These are phyloP conservation scores for Lobophora halterata DNA, from an alignment of 2,888 invertebrate species.

Conservation along the genomic window DNA sequence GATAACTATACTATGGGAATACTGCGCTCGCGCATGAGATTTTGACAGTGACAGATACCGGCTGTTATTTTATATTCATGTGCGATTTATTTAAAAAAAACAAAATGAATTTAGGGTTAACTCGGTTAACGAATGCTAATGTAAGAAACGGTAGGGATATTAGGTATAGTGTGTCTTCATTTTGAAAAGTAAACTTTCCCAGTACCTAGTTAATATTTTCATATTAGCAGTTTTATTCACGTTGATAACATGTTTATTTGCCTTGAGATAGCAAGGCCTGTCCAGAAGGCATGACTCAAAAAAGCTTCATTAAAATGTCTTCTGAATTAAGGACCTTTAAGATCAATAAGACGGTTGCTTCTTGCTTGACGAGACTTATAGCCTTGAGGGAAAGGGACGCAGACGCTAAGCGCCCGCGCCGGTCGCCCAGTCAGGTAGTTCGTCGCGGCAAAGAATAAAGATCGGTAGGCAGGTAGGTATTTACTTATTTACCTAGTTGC, in stretches of 20 bases:
- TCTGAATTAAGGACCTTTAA: conserved; percentile 10
- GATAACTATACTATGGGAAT: no score
- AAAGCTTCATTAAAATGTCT: conserved; percentile 31
- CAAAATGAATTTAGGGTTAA: no score
- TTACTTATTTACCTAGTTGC: conserved; percentile 15
- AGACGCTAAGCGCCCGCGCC: conserved; percentile 45
- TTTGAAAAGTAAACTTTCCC: no score
- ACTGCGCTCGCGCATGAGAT: conserved; percentile 38
- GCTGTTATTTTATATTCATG: conserved; percentile 51
- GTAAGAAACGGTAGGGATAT: no score
- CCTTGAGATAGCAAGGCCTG: no score
- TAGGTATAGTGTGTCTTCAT: no score
- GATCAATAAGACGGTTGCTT: conserved; percentile 35
- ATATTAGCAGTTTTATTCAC: no score
- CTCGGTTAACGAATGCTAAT: no score
- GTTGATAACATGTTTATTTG: no score
- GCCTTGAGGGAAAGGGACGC: conserved; percentile 75
- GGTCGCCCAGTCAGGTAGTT: conserved; percentile 53
- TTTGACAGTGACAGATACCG: conserved; percentile 56
- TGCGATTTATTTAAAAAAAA: no score
- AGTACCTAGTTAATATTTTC: no score
- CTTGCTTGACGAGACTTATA: conserved; percentile 42
- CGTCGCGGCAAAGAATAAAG: conserved; percentile 47
- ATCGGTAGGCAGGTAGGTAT: conserved; percentile 8
- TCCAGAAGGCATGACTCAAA: conserved; percentile 47